A percentile compares a stretch with the other conserved stretches of the same genome.
Conservation (phyloP, 92 coral and sea anemone species). For the Blastomussa wellsi region DNA sequence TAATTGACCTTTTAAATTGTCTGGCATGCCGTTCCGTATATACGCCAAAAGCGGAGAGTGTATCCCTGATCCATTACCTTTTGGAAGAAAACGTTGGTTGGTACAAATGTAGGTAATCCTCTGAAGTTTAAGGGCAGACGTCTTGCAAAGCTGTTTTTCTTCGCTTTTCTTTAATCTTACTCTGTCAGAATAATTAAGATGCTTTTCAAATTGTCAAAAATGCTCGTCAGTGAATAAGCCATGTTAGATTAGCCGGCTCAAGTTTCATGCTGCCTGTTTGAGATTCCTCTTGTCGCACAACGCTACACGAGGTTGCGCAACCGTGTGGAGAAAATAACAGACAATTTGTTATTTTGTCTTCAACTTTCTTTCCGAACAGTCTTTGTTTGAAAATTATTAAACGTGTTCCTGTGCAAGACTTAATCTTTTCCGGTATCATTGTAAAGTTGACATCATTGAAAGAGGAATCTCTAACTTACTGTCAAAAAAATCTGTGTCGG, state of each 20-base stretch:
- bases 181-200: constrained; percentile 3
- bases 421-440: constrained; percentile 4
- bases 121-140: background rate
- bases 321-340: background rate
- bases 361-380: background rate
- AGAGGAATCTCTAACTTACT: background rate
- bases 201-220: constrained; percentile 30
- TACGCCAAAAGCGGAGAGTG: background rate
- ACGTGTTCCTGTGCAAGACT: background rate
- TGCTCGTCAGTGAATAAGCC: constrained; percentile 1
- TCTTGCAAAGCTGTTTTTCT: background rate
- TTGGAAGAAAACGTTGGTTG: background rate
- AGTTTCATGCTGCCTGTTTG: constrained; percentile 1
- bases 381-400: background rate
- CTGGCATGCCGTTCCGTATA: background rate
- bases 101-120: background rate
- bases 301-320: too few species aligned
- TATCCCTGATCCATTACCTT: background rate
- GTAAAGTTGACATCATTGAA: background rate
- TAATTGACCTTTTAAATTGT: constrained; percentile 8
- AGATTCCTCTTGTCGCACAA: constrained; percentile 18
- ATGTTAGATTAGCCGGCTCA: background rate
- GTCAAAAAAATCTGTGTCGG: background rate
- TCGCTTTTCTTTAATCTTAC: constrained; percentile 1
- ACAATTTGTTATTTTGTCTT: background rate